These are phyloP conservation scores for Zaprionus nigranus DNA, from an alignment of 1,140 invertebrate species.

Conservation along the genomic window DNA sequence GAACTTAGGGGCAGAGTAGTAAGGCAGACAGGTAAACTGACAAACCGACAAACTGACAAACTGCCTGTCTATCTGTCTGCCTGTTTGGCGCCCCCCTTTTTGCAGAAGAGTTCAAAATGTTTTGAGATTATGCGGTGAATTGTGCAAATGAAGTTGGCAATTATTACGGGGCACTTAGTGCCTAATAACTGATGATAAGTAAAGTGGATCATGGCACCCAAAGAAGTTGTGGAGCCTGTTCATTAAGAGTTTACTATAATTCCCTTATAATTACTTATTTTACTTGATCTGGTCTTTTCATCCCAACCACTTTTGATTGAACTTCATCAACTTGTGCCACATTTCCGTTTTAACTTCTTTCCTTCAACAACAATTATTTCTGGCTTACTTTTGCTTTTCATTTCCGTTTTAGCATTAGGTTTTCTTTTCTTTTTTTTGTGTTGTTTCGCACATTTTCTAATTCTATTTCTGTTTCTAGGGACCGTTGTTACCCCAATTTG, in stretches of 20 bases:
- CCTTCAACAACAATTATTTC: not conserved
- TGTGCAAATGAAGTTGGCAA: not conserved
- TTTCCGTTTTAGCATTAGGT: constrained; percentile 26
- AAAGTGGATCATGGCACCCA: not conserved
- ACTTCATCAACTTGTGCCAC: constrained; percentile 8
- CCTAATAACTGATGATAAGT: not conserved
- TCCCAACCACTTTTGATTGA: not conserved
- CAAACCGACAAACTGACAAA: not conserved
- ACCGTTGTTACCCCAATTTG: constrained; percentile 39
- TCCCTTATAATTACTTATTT: no score
- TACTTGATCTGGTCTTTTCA: not conserved
- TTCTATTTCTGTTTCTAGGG: constrained; percentile 26
- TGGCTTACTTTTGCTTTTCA: constrained; percentile 26
- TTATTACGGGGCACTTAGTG: not conserved
- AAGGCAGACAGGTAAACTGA: not conserved
- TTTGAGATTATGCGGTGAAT: not conserved
- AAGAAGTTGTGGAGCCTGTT: no score
- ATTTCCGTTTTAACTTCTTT: constrained; percentile 15
- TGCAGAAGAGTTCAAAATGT: not conserved
- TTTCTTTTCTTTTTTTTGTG: constrained; percentile 4
- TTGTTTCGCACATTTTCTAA: constrained; percentile 14
- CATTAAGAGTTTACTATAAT: no score
- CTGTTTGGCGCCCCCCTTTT: not conserved
- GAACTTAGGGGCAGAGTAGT: constrained; percentile 18
- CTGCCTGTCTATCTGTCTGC: not conserved